phyloP scores from a whole-genome alignment of 2,113 vertebrate species.

The Sceloporus undulatus region DNA sequence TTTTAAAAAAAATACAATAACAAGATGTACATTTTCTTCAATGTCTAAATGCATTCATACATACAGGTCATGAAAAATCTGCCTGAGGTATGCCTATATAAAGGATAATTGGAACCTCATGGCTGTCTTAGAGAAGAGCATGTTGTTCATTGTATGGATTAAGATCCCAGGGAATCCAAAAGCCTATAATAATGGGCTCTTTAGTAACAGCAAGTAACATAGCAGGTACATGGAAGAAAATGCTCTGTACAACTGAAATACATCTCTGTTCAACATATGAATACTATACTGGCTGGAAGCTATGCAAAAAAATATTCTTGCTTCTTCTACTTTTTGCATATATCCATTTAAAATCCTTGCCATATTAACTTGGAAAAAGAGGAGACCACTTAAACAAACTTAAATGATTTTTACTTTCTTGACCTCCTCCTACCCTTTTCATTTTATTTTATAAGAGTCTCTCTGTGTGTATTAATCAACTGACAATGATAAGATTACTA shows the following conservation, averaged over 20 bases:
- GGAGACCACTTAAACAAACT: neutral
- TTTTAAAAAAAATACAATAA: neutral
- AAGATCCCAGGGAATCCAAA: neutral
- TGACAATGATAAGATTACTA: conserved; percentile 32
- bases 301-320: neutral
- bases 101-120: neutral
- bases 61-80: neutral
- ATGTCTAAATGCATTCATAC: neutral
- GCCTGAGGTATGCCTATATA: neutral
- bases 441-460: conserved; percentile 33
- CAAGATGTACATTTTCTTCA: neutral
- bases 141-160: neutral
- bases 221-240: neutral
- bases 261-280: neutral
- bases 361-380: neutral
- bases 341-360: neutral
- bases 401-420: conserved; percentile 25
- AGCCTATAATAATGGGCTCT: neutral
- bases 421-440: conserved; percentile 14
- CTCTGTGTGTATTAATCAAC: conserved; percentile 27
- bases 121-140: neutral
- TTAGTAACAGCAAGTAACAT: too few relatives aligned
- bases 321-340: neutral
- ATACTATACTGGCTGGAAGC: neutral
- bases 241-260: too few relatives aligned